phyloP scores from a whole-genome alignment of 2,888 invertebrate genomes.

The Lamellibrachia columna region DNA sequence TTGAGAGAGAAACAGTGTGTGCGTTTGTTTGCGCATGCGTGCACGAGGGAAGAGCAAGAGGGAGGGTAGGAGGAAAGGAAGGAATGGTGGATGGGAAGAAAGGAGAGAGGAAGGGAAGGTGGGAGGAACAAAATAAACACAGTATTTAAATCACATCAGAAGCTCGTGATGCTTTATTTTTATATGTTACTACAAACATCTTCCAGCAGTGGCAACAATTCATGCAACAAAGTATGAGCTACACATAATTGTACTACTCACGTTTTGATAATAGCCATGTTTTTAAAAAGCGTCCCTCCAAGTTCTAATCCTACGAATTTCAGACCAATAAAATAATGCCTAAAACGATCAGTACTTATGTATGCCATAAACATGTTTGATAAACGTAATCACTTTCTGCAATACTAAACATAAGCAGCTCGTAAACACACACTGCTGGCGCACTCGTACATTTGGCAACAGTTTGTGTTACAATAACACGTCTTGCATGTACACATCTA shows the following conservation, averaged over 20 bases:
- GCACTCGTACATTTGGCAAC: neutral
- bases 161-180: neutral
- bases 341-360: neutral
- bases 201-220: neutral
- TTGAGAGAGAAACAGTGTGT: neutral
- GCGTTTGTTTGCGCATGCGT: neutral
- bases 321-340: neutral
- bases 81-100: neutral
- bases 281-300: neutral
- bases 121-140: neutral
- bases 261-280: neutral
- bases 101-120: neutral
- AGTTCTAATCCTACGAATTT: neutral
- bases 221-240: neutral
- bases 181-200: neutral
- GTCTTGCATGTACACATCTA: neutral
- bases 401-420: neutral
- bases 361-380: neutral
- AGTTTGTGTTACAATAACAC: neutral
- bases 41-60: neutral
- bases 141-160: neutral
- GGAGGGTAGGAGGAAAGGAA: too few species aligned
- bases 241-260: neutral
- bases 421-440: neutral
- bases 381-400: neutral